Evolutionary conservation across 2,888 invertebrate genomes (phyloP), one percentile per base, ranked within the genome.

Genomic region (Cordilura impudica): DNA sequence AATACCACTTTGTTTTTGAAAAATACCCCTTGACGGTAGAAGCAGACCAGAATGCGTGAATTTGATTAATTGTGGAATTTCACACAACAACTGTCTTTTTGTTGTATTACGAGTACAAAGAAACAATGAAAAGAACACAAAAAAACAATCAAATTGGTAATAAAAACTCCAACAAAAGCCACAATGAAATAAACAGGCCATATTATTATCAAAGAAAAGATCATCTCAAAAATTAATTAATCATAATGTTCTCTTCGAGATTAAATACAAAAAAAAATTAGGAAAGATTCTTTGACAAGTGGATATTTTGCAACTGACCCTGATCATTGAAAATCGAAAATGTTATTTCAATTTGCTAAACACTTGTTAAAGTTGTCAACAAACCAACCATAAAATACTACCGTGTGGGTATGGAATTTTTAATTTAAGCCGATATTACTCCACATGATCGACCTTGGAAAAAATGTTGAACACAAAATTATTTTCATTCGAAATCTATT

Each of bases 31-130:
- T 18, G 16, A 60, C 43, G 35, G 39, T 39, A 67, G 67, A 53
- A 39, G n/a, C 35, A 77, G 45, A 78, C 78, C 60, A 73, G 81
- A 78, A 81, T 82, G 84, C 81, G 83, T 84, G 86, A 86, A 86
- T 87, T 88, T 89, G 89, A 89, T 89, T 89, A 89, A 89, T 89
- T 88, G 82, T 85, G 21, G 81, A 87, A 89, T 88, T 89, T 89
- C 88, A 89, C 86, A 88, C 88, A 85, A 87, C 87, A 88, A 85
- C 87, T 87, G 86, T 80, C 83, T 79, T 75, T 78, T 77, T 81
- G 75, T 72, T 65, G 77, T 74, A 49, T 58, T 21, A 53, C 53
- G 45, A 7, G 66, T 31, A 61, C 66, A 49, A 69, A 19, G 5
- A 12, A 47, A 49, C 16, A 54, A 21, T 10, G 14, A 51, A 53